phyloP scores from a whole-genome alignment of 2,888 invertebrate species.

The Anoncus sp. region DNA sequence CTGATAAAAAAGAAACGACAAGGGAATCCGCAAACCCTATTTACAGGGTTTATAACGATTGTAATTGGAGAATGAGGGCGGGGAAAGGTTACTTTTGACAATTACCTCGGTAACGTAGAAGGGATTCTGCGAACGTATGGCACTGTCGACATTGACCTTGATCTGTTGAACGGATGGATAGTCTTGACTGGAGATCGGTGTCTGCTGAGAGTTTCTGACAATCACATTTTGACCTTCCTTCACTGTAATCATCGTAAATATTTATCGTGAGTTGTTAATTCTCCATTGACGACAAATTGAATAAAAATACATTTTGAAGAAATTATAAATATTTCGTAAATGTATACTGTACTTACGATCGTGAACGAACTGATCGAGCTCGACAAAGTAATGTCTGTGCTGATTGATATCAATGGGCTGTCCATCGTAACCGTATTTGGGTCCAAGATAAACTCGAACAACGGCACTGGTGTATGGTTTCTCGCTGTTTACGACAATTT shows the following conservation, averaged over 20 bases:
- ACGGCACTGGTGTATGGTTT: slow-evolving; percentile 86
- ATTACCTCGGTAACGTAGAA: slow-evolving; percentile 80
- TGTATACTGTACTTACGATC: slow-evolving; percentile 82
- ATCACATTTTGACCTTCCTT: slow-evolving; percentile 88
- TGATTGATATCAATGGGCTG: slow-evolving; percentile 85
- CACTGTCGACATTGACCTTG: slow-evolving; percentile 86
- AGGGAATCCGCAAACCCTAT: too few relatives aligned
- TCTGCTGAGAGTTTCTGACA: slow-evolving; percentile 88
- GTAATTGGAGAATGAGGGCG: neutral
- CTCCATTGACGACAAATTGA: neutral
- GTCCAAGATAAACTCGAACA: slow-evolving; percentile 88
- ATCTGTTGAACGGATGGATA: slow-evolving; percentile 86
- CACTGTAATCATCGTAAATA: slow-evolving; percentile 78
- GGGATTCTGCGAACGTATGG: slow-evolving; percentile 81
- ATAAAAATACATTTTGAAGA: slow-evolving; percentile 6
- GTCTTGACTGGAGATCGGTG: slow-evolving; percentile 80
- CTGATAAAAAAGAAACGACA: slow-evolving; percentile 25
- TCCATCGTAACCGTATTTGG: slow-evolving; percentile 87
- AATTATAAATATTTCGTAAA: neutral
- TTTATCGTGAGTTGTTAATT: neutral
- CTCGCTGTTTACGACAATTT: slow-evolving; percentile 86
- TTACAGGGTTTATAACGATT: too few relatives aligned
- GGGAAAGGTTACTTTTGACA: slow-evolving; percentile 77
- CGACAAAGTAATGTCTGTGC: slow-evolving; percentile 87
- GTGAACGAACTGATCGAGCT: slow-evolving; percentile 85